Evolutionary conservation across 2,797 vertebrate species (phyloP), one percentile per base, ranked within the genome.

Genomic region (Cuculus canorus): DNA sequence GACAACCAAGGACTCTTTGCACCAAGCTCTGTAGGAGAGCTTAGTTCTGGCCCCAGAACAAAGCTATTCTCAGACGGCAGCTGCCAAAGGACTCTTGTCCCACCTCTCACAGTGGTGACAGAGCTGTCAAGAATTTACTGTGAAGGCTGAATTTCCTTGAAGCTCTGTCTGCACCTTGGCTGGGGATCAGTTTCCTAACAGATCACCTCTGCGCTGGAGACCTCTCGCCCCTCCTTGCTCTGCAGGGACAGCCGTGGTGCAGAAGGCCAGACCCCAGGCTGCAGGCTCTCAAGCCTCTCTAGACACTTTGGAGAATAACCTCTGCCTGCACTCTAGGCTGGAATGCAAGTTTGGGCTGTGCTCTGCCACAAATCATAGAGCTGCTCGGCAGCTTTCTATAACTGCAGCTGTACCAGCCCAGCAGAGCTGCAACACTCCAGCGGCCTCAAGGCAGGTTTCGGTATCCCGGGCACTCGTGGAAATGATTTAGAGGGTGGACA

Each of bases 121-220:
- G 39, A 54, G 71, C 47, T 25, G 41, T 39, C 52, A 21, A n/a
- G 25, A 54, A 54, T 48, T 33, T 5, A n/a, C 17, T 0, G 0
- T 2, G 3, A 52, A 22, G 16, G 2, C 0, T 12, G 30, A 33
- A 25, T 28, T 57, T 71, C 53, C 72, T 22, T 2, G 1, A 39
- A 56, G 76, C 52, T 64, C n/a, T 43, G 48, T 14, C 64, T 16
- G 50, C 3, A 17, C 39, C 30, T 23, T 18, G 13, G 4, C 33
- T n/a, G 43, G 53, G 5, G 37, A 27, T 5, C 18, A 6, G 56
- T 19, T 48, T 61, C 7, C 47, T 18, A 28, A n/a, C 19, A n/a
- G 39, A 17, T 28, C 75, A 35, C 45, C 37, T 19, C 13, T 54
- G 17, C 21, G 4, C 0, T 8, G 30, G 27, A 76, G n/a, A 25